phyloP scores from a whole-genome alignment of 2,797 vertebrate species.

The Notamacropus eugenii region DNA sequence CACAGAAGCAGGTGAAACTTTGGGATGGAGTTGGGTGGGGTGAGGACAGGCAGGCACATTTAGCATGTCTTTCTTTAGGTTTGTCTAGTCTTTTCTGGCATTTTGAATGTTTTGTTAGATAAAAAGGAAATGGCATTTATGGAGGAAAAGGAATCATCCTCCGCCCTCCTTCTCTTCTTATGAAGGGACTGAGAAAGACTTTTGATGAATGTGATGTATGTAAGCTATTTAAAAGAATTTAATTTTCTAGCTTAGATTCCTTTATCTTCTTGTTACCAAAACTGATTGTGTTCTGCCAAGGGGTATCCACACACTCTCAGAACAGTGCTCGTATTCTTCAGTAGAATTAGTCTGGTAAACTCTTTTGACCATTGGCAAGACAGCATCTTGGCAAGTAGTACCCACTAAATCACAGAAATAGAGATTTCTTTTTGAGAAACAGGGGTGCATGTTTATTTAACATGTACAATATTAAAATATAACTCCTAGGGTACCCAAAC shows the following conservation, averaged over 20 bases:
- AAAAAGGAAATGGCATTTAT: background rate
- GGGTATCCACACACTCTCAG: background rate
- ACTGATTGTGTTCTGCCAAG: background rate
- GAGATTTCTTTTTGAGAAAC: background rate
- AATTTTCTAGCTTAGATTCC: background rate
- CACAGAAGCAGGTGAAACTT: background rate
- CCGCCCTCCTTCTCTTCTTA: background rate
- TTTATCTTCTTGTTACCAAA: background rate
- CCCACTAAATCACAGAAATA: background rate
- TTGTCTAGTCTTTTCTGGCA: background rate
- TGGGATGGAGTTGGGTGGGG: background rate
- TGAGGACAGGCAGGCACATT: background rate
- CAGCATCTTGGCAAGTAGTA: background rate
- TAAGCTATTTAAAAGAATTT: background rate
- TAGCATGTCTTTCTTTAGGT: background rate
- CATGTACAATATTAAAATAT: background rate
- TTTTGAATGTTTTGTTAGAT: background rate
- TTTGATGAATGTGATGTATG: background rate
- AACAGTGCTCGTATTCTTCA: background rate
- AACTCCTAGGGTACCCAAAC: background rate
- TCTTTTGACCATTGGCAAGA: background rate
- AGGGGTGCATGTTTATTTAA: background rate
- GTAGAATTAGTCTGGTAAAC: background rate
- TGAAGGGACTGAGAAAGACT: background rate
- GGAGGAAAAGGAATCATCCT: background rate